A percentile compares a stretch with the other conserved stretches of the same genome.
Conservation (phyloP, 64 coral and sea anemone genomes). For the Orbicella faveolata region DNA sequence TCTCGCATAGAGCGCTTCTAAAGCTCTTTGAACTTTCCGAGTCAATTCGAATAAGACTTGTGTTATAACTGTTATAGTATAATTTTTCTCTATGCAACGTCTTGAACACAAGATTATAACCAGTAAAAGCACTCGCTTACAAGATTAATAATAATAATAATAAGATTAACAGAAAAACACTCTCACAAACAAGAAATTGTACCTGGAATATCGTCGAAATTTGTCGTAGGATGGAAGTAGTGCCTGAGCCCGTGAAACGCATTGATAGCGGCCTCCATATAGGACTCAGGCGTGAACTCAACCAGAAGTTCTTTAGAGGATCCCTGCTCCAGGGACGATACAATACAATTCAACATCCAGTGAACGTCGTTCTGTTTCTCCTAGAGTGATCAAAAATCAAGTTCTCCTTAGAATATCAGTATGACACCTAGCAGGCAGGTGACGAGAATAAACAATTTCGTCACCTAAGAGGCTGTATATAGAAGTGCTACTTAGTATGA, state of each 20-base stretch:
- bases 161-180: background rate
- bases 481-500: too few relatives aligned
- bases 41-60: too few relatives aligned
- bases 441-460: too few relatives aligned
- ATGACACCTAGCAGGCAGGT: background rate
- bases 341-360: conserved; percentile 85
- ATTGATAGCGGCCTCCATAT: conserved; percentile 87
- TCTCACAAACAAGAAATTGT: too few relatives aligned
- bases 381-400: conserved; percentile 13
- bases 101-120: too few relatives aligned
- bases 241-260: conserved; percentile 84
- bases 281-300: conserved; percentile 93
- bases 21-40: too few relatives aligned
- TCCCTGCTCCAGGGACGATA: conserved; percentile 64
- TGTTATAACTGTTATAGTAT: too few relatives aligned
- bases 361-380: conserved; percentile 89
- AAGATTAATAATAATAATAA: too few relatives aligned
- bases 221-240: conserved; percentile 79
- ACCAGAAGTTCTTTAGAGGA: conserved; percentile 41
- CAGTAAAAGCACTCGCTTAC: too few relatives aligned
- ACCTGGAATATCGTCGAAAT: conserved; percentile 86
- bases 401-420: background rate
- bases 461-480: too few relatives aligned
- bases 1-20: too few relatives aligned
- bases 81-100: too few relatives aligned